A percentile compares a stretch with the other conserved stretches of the same genome.
phyloP scores from a whole-genome alignment of 2,113 vertebrate species.

The Zapornia atra region DNA sequence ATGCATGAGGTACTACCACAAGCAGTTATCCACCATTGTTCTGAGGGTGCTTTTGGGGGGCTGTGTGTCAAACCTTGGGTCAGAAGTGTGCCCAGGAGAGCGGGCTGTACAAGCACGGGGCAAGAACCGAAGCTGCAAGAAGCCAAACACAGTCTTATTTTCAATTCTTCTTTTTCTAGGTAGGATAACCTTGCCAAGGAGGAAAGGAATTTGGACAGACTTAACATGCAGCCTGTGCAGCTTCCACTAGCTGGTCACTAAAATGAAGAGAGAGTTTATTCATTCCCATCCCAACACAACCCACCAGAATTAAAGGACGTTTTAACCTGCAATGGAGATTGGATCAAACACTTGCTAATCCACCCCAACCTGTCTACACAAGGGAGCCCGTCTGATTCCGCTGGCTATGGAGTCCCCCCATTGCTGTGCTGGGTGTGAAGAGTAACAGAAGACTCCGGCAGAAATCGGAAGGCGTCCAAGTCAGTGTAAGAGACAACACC shows the following conservation, averaged over 20 bases:
- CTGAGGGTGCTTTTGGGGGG: neutral
- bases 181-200: conserved; percentile 41
- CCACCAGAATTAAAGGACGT: conserved; percentile 9
- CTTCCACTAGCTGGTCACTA: neutral
- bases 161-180: conserved; percentile 68
- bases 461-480: neutral
- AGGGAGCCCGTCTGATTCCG: neutral
- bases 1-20: neutral
- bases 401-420: neutral
- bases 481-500: conserved; percentile 21
- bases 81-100: conserved; percentile 49
- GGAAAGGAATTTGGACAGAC: conserved; percentile 33
- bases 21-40: neutral
- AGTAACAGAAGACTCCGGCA: neutral
- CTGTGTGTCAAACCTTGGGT: neutral
- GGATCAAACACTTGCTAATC: neutral
- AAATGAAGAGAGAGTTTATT: conserved; percentile 42
- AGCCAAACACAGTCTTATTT: conserved; percentile 39
- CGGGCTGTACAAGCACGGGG: conserved; percentile 36
- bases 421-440: neutral
- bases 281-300: neutral
- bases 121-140: neutral
- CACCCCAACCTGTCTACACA: neutral
- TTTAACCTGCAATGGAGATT: conserved; percentile 14
- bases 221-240: neutral